Percentiles rank a stretch among this genome's conserved stretches.
phyloP scores from a whole-genome alignment of 2,888 invertebrate species.

The Graphium colonna region DNA sequence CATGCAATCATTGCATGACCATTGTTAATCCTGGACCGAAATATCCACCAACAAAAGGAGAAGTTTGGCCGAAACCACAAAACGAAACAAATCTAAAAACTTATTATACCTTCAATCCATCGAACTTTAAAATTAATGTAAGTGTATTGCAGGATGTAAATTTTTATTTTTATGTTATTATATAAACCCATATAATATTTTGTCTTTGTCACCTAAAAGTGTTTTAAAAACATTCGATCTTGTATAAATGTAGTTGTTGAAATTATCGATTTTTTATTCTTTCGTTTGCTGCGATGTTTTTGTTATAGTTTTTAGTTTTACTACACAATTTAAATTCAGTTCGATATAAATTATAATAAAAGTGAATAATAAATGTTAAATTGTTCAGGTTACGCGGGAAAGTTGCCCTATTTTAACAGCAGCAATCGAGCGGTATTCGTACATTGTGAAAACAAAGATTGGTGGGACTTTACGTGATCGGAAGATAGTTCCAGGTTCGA shows the following conservation, averaged over 20 bases:
- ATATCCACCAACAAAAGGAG: constrained; percentile 80
- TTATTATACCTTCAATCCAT: constrained; percentile 66
- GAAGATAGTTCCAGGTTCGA: neutral
- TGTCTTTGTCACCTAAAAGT: neutral
- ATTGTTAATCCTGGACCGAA: constrained; percentile 66
- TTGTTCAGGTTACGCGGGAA: constrained; percentile 30
- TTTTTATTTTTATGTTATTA: too few species aligned
- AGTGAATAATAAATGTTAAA: too few species aligned
- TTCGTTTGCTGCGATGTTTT: neutral
- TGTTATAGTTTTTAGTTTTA: too few species aligned
- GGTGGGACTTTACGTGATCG: constrained; percentile 1
- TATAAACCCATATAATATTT: too few species aligned
- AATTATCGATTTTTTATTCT: constrained; percentile 22
- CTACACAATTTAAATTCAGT: too few species aligned
- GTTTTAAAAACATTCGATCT: too few species aligned
- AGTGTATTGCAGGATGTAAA: too few species aligned
- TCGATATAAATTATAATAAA: too few species aligned
- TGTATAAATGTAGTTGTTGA: constrained; percentile 7
- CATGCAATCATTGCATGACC: constrained; percentile 23
- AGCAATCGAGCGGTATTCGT: constrained; percentile 75
- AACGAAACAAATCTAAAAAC: constrained; percentile 57
- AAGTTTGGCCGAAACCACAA: constrained; percentile 85
- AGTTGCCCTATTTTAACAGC: constrained; percentile 77
- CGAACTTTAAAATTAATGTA: constrained; percentile 72
- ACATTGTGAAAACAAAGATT: constrained; percentile 26